Base-by-base conservation (phyloP, 2,888 invertebrate species). In the Drepana falcataria region DNA sequence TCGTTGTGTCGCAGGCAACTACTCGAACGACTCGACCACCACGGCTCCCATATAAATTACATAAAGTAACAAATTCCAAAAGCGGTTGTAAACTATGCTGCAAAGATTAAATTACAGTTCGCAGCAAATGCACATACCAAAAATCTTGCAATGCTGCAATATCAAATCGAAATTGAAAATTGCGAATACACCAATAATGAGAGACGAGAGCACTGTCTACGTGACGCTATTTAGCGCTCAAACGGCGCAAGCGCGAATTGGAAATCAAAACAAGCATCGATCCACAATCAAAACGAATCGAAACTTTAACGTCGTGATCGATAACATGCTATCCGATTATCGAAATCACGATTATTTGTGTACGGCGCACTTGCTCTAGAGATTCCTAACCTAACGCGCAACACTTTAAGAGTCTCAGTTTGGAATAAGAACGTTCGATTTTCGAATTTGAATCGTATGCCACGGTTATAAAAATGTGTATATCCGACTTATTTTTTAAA, bases 191-290 rank as follows among this genome's bases (percentile, higher is more conserved):
- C 61, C 74, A 40, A 51, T 75, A 79, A 77, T 77, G 75, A 74
- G 76, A 78, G 77, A 73, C 71, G 71, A 74, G 79, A 77, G 69
- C 71, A 67, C 73, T 73, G 71, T 60, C 75, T 90, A 89, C 90
- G 91, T 91, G 91, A 87, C 77, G 85, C 90, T 88, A 87, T 90
- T 91, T 91, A 91, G 82, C 86, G 77, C 82, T 79, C 75, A 86
- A 86, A 83, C 83, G 80, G 79, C 77, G 87, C 85, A 87, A 85
- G 88, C 88, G 88, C 83, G 89, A 90, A 91, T 90, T 91, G 88
- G 85, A 91, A 89, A 91, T 90, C 91, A 90, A 90, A 91, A 90
- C 91, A 89, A 85, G 82, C 79, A 84, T 83, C 80, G 83, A 81
- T 86, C 76, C 82, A 81, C 87, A 85, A 87, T 90, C 88, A 86